Evolutionary conservation across 2,113 vertebrate genomes (phyloP).

Genomic region (Sisor rabdophorus): DNA sequence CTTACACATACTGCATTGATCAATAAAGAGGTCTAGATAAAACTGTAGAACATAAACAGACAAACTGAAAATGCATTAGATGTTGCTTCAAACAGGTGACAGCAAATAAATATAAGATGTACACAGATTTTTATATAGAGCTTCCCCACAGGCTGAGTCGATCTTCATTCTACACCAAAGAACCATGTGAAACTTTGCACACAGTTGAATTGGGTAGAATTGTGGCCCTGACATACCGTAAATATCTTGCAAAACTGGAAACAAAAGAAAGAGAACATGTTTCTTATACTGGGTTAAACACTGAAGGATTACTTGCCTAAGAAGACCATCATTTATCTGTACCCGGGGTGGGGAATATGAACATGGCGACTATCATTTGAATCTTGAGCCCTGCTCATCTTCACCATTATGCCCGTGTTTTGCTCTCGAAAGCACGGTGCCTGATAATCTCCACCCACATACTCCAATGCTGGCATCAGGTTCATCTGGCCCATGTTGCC

Average conservation of each 20-base stretch:
- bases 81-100: conserved; percentile 6
- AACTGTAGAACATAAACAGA: not conserved
- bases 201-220: conserved; percentile 11
- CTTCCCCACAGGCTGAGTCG: not conserved
- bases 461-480: conserved; percentile 94
- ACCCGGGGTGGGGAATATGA: conserved; percentile 89
- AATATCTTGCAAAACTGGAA: conserved; percentile 63
- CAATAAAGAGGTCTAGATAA: not conserved
- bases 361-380: conserved; percentile 77
- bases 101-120: conserved; percentile 27
- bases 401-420: conserved; percentile 87
- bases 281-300: conserved; percentile 37
- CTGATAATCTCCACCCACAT: conserved; percentile 92
- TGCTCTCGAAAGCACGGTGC: conserved; percentile 94
- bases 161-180: conserved; percentile 30
- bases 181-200: conserved; percentile 23
- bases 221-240: conserved; percentile 43
- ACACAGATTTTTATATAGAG: conserved; percentile 13
- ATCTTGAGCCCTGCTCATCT: conserved; percentile 86
- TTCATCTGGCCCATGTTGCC: conserved; percentile 80
- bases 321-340: conserved; percentile 73
- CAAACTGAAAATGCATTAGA: not conserved
- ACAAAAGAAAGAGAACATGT: conserved; percentile 49
- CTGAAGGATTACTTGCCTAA: conserved; percentile 10
- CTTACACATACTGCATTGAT: not conserved